A percentile compares a stretch with the other conserved stretches of the same genome.
phyloP scores from a whole-genome alignment of 1,140 invertebrate genomes.

The Vanessa tameamea region DNA sequence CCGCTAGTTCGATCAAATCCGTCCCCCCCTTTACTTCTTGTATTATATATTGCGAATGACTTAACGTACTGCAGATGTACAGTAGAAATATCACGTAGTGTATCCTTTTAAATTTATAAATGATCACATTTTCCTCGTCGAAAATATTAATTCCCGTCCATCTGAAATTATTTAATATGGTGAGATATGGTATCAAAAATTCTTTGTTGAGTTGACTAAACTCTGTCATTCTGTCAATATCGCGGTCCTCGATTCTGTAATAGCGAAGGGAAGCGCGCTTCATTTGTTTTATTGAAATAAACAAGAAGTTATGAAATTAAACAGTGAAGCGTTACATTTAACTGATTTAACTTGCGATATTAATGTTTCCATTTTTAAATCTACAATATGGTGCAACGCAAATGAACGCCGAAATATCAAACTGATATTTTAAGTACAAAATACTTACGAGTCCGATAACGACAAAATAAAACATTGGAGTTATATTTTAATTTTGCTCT shows the following conservation, averaged over 20 bases:
- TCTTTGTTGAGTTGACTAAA: slow-evolving; percentile 29
- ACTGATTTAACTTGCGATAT: neutral
- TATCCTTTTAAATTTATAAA: slow-evolving; percentile 31
- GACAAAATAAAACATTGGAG: too few species aligned
- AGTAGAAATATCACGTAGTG: slow-evolving; percentile 23
- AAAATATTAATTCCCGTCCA: slow-evolving; percentile 39
- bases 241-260: slow-evolving; percentile 7
- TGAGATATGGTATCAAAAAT: slow-evolving; percentile 39
- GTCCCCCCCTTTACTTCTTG: slow-evolving; percentile 12
- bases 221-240: slow-evolving; percentile 28
- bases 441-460: too few species aligned
- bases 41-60: slow-evolving; percentile 30
- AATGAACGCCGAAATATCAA: too few species aligned
- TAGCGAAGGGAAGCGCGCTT: slow-evolving; percentile 2
- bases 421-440: too few species aligned
- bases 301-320: slow-evolving; percentile 22
- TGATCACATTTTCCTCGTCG: slow-evolving; percentile 28
- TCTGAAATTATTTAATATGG: slow-evolving; percentile 33
- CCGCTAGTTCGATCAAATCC: slow-evolving; percentile 27
- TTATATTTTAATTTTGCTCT: too few species aligned
- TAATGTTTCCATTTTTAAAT: slow-evolving; percentile 10
- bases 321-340: neutral
- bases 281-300: slow-evolving; percentile 20
- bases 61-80: slow-evolving; percentile 4
- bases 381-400: slow-evolving; percentile 5